phyloP scores from a whole-genome alignment of 2,113 vertebrate species.

The Bubalus kerabau region DNA sequence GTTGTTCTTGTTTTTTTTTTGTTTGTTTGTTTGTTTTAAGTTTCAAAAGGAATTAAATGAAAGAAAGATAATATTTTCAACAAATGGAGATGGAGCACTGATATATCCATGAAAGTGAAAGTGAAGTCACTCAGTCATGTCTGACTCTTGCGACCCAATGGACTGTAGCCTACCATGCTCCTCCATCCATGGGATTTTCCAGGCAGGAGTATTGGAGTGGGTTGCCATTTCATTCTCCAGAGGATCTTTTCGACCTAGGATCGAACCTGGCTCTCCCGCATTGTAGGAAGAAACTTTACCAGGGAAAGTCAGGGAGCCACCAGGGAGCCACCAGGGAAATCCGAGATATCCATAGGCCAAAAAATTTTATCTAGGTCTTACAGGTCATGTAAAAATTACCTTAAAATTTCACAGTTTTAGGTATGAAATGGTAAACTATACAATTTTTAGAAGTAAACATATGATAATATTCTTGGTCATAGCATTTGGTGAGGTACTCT shows the following conservation, averaged over 20 bases:
- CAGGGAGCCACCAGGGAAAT: too few species aligned
- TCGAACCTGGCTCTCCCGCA: too few species aligned
- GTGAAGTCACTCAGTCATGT: too few species aligned
- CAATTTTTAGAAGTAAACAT: not conserved
- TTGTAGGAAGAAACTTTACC: rapidly evolving
- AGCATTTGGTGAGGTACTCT: not conserved
- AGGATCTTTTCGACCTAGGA: too few species aligned
- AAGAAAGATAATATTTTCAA: not conserved
- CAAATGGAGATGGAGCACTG: not conserved
- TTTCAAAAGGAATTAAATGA: not conserved
- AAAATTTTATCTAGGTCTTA: not conserved
- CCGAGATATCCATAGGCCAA: not conserved
- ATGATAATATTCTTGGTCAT: not conserved
- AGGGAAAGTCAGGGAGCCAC: too few species aligned
- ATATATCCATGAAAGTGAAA: not conserved
- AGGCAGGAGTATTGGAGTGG: too few species aligned
- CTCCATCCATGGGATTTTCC: too few species aligned
- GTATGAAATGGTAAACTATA: not conserved
- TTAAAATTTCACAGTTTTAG: not conserved
- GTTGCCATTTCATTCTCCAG: too few species aligned
- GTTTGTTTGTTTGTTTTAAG: not conserved
- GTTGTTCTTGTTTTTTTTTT: not conserved
- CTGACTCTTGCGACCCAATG: too few species aligned
- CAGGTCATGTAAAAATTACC: not conserved
- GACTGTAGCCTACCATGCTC: too few species aligned